Evolutionary conservation across 1,140 invertebrate species (phyloP).

Genomic region (Drosophila burlai): DNA sequence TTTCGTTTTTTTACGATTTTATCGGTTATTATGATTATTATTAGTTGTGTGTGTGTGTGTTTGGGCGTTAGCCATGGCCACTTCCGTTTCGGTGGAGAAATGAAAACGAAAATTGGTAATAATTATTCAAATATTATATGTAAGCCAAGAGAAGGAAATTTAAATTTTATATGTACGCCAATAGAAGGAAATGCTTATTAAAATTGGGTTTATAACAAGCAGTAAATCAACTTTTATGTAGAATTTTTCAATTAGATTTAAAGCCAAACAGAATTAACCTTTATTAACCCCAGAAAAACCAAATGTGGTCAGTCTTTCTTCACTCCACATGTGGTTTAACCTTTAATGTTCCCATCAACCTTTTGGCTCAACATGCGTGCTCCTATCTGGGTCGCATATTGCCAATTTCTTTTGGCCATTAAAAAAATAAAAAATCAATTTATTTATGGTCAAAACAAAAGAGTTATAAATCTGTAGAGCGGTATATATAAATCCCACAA

Average conservation of each 20-base stretch:
- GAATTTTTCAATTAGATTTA: background rate
- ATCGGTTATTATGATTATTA: constrained; percentile 18
- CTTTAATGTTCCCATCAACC: constrained; percentile 38
- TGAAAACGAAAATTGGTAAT: constrained; percentile 21
- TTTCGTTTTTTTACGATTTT: constrained; percentile 22
- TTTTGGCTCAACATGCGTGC: background rate
- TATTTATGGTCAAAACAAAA: constrained; percentile 6
- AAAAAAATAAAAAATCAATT: constrained; percentile 10
- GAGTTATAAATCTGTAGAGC: constrained; percentile 13
- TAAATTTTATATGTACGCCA: background rate
- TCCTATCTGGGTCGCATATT: constrained; percentile 21
- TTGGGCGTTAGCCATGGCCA: constrained; percentile 17
- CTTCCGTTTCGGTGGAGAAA: constrained; percentile 43
- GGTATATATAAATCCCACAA: constrained; percentile 9
- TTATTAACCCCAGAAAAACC: constrained; percentile 17
- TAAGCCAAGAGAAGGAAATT: background rate
- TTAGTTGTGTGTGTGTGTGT: constrained; percentile 14
- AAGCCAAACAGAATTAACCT: constrained; percentile 33
- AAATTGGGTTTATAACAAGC: background rate
- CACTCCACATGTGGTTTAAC: constrained; percentile 33
- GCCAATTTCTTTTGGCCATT: constrained; percentile 22
- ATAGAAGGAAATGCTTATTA: background rate
- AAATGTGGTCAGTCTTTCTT: constrained; percentile 18
- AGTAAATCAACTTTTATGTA: background rate
- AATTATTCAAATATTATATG: constrained; percentile 13